These are phyloP conservation scores for Drosophila tristis DNA, from an alignment of 1,140 invertebrate species.

Conservation along the genomic window DNA sequence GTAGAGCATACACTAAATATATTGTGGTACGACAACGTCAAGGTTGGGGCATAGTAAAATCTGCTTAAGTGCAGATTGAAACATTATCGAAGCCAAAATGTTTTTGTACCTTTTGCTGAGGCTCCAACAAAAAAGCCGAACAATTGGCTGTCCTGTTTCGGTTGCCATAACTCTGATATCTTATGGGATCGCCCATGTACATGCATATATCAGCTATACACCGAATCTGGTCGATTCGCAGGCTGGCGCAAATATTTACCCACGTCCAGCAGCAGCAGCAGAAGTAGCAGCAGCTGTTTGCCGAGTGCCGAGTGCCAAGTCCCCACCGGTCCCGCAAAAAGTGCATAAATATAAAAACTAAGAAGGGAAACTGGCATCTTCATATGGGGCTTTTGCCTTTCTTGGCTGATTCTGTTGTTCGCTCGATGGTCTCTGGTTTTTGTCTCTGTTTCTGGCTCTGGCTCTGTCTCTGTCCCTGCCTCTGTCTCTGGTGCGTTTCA, in stretches of 20 bases:
- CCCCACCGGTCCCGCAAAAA: conserved; percentile 8
- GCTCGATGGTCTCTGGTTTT: conserved; percentile 8
- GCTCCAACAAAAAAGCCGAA: not conserved
- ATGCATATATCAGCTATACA: conserved; percentile 40
- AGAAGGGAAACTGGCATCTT: conserved; percentile 43
- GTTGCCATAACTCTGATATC: conserved; percentile 33
- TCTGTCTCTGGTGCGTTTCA: conserved; percentile 31
- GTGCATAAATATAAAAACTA: conserved; percentile 55
- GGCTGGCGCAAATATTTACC: conserved; percentile 36
- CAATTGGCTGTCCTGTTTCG: not conserved
- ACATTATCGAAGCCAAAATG: no score
- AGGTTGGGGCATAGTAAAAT: no score
- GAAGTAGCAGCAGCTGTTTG: conserved; percentile 31
- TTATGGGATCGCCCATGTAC: conserved; percentile 17
- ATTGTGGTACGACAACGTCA: no score
- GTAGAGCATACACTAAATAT: no score
- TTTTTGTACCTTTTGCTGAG: no score
- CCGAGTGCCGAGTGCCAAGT: conserved; percentile 33
- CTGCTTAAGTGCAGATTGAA: no score
- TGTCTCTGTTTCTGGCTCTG: conserved; percentile 37
- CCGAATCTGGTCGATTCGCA: conserved; percentile 5
- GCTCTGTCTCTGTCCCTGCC: conserved; percentile 1
- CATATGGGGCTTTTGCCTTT: conserved; percentile 48
- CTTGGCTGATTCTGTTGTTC: conserved; percentile 5
- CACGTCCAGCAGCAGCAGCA: conserved; percentile 18